Conservation (phyloP, 2,888 invertebrate species). For the Hemistola chrysoprasaria region DNA sequence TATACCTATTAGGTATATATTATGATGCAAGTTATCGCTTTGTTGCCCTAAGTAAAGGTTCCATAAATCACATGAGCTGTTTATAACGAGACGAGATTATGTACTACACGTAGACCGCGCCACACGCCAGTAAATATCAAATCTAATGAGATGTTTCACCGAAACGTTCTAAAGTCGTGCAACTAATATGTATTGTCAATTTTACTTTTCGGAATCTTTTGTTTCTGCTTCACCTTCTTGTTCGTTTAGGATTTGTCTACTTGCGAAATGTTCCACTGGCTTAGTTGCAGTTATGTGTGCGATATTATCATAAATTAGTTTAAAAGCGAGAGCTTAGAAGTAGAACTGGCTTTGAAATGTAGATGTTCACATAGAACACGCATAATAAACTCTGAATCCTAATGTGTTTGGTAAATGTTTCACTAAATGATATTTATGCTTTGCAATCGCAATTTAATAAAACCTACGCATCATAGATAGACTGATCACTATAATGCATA, state of each 20-base stretch:
- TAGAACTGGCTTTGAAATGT: constrained; percentile 15
- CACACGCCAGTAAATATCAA: constrained; percentile 54
- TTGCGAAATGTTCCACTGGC: constrained; percentile 19
- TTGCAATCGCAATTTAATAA: constrained; percentile 8
- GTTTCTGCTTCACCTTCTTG: constrained; percentile 28
- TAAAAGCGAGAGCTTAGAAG: constrained; percentile 9
- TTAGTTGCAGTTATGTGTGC: constrained; percentile 19
- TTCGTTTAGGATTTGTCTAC: constrained; percentile 13
- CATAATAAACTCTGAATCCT: constrained; percentile 3
- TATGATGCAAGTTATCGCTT: constrained; percentile 24
- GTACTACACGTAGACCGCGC: constrained; percentile 33
- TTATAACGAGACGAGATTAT: constrained; percentile 39
- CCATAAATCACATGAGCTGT: constrained; percentile 39
- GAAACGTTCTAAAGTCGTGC: constrained; percentile 50
- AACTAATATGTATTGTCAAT: constrained; percentile 56
- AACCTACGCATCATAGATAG: constrained; percentile 1
- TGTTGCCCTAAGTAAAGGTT: constrained; percentile 31
- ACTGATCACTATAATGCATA: constrained; percentile 9
- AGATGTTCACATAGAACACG: constrained; percentile 6
- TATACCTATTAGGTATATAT: constrained; percentile 6
- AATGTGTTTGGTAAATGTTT: neutral
- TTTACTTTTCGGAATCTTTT: constrained; percentile 50
- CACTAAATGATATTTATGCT: no score
- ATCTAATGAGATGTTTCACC: constrained; percentile 56
- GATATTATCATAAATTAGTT: constrained; percentile 30